Evolutionary conservation across 2,888 invertebrate genomes (phyloP).

Genomic region (Ditylenchus weischeri): DNA sequence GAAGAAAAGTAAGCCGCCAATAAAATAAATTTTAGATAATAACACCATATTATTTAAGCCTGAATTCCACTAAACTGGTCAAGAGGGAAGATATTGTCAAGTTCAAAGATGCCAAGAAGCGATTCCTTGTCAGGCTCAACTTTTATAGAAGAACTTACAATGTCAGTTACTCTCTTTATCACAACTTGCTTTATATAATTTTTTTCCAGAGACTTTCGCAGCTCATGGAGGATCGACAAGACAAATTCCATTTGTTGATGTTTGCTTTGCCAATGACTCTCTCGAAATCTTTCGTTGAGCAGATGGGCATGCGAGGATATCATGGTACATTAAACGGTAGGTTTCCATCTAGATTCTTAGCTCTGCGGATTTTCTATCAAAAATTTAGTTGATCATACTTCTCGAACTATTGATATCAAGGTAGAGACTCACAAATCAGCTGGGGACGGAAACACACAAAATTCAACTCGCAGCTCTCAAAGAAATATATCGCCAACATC

Average conservation of each 20-base stretch:
- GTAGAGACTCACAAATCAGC: constrained; percentile 11
- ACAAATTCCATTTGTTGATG: constrained; percentile 16
- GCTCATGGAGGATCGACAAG: not conserved
- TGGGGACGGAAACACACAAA: no score
- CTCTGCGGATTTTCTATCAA: no score
- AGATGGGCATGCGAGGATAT: constrained; percentile 25
- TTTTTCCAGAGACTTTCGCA: constrained; percentile 7
- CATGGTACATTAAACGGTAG: constrained; percentile 15
- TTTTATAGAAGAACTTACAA: not conserved
- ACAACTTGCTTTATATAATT: no score
- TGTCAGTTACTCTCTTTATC: not conserved
- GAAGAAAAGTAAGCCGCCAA: constrained; percentile 27
- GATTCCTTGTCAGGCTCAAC: not conserved
- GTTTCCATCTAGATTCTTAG: no score
- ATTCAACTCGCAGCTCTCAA: no score
- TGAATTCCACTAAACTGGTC: not conserved
- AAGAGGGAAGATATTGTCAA: not conserved
- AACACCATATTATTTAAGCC: not conserved
- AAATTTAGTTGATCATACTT: constrained; percentile 19
- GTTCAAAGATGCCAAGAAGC: constrained; percentile 4
- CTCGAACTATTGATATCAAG: constrained; percentile 11
- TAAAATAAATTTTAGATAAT: not conserved
- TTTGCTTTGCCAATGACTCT: constrained; percentile 18
- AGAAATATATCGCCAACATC: no score
- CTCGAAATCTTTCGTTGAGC: constrained; percentile 18